Evolutionary conservation across 2,113 vertebrate species (phyloP), one percentile per base, ranked within the genome.

Genomic region (Callaeas wilsoni): DNA sequence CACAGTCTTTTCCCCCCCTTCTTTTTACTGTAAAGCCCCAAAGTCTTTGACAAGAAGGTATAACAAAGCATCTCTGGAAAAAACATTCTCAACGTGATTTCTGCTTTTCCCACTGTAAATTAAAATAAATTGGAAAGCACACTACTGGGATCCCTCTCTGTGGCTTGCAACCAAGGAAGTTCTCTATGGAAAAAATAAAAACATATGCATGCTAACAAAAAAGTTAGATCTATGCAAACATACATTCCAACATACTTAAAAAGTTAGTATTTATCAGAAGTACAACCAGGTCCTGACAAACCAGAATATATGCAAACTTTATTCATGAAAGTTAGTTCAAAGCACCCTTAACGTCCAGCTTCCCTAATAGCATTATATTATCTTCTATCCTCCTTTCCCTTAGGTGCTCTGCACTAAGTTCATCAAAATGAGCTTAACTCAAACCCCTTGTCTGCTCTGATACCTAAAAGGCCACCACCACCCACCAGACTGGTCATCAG

Each of bases 281-380:
- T 27, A 78, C 9, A 76, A 75, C 50, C 39, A 87, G 53, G 65
- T 92, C 63, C 52, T 92, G 81, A 92, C 39, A 93, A 50, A 84
- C 83, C 92, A 87, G 76, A 92, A 32, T 44, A 78, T 19, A 80
- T 19, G 25, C 47, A 87, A 60, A 84, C 52, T 78, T 96, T 95
- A 92, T 84, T 91, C 62, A 92, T 56, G 80, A 93, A 87, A 93
- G 14, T 83, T 70, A 65, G 47, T 91, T 95, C 76, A 96, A 96
- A 93, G 88, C 44, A 95, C 13, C 7, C n/a, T 60, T 94, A 90
- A 94, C 57, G 90, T 95, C 95, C 94, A 93, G 60, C 29, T 81
- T 94, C 39, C 44, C 76, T 77, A 94, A 84, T 87, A 94, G 80
- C 52, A 78, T 16, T 18, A 12, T 15, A 91, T 67, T 88, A 70